These are phyloP conservation scores for Heliconius hewitsoni DNA, from an alignment of 1,140 invertebrate genomes.

Conservation along the genomic window DNA sequence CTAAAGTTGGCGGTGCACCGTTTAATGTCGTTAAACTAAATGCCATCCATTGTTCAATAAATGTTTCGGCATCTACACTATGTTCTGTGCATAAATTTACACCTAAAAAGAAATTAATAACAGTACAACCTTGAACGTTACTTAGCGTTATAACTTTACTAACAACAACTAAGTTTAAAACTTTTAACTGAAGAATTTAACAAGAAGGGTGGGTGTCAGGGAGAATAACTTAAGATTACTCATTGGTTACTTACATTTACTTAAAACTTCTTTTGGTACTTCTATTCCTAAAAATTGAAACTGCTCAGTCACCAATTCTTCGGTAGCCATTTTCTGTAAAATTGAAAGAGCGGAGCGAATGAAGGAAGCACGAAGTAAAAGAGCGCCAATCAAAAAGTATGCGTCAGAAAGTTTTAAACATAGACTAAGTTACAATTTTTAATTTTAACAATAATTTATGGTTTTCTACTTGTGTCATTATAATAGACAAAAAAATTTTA, in stretches of 20 bases:
- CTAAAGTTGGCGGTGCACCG: conserved; percentile 81
- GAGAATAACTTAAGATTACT: conserved; percentile 23
- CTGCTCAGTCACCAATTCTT: conserved; percentile 80
- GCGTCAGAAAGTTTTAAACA: conserved; percentile 62
- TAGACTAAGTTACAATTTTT: conserved; percentile 43
- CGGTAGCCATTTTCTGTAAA: conserved; percentile 80
- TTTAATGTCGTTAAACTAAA: conserved; percentile 83
- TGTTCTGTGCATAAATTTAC: conserved; percentile 83
- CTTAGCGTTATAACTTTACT: conserved; percentile 55
- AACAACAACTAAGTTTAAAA: conserved; percentile 52
- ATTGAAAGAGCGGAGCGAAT: conserved; percentile 68
- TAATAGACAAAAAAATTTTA: neutral
- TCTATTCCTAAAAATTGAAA: conserved; percentile 79
- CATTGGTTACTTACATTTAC: conserved; percentile 68
- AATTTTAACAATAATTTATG: neutral
- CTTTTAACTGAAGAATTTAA: conserved; percentile 27
- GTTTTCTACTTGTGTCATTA: neutral
- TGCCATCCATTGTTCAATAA: conserved; percentile 86
- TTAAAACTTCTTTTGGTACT: conserved; percentile 68
- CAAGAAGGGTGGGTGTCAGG: conserved; percentile 1
- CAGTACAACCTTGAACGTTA: conserved; percentile 77
- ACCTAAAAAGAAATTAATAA: conserved; percentile 73
- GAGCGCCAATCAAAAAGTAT: conserved; percentile 78
- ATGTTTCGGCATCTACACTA: conserved; percentile 84
- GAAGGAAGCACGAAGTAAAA: conserved; percentile 70